Evolutionary conservation across 1,140 invertebrate genomes (phyloP), one percentile per base, ranked within the genome.

Genomic region (Dinoponera quadriceps): DNA sequence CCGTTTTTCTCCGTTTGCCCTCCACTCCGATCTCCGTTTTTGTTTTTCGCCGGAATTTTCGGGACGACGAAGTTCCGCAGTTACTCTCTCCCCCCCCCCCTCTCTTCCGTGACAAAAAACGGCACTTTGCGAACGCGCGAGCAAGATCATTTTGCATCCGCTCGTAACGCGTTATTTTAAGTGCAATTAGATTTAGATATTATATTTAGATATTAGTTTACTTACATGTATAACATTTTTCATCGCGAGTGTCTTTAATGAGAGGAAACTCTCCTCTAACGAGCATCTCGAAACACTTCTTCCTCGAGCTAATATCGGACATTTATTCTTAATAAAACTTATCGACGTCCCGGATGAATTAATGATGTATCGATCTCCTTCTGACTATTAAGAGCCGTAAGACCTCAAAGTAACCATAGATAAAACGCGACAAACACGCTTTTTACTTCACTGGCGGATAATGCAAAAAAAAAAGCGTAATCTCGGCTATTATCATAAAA

Each of bases 1-100:
- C 48, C 81, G 73, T 83, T 83, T 83, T 77, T 77, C 81, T 77
- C 62, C 51, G 59, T 44, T 86, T 55, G 25, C 60, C 33, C n/a
- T 44, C 33, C 57, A 59, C 29, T n/a, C 77, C 38, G n/a, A 72
- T 62, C 22, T 63, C 48, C 16, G 54, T 84, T 63, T 82, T 69
- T 68, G 27, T 59, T 80, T 54, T 65, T 51, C 29, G 25, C 48
- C 25, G 44, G 48, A 77, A 66, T 77, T 77, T 77, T 77, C 62
- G 74, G n/a, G 54, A 60, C 71, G 55, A 74, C 71, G 16, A 74
- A 77, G 48, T 66, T 16, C 62, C 66, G 20, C 60, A 38, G 44
- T 77, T 68, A 77, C 20, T 68, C 25, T 33, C 33, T 7, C 33
- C 33, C n/a, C n/a, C n/a, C n/a, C n/a, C n/a, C n/a, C n/a, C n/a